Evolutionary conservation across 2,797 vertebrate species (phyloP), one percentile per base, ranked within the genome.

Genomic region (Sebastolobus altivelis): DNA sequence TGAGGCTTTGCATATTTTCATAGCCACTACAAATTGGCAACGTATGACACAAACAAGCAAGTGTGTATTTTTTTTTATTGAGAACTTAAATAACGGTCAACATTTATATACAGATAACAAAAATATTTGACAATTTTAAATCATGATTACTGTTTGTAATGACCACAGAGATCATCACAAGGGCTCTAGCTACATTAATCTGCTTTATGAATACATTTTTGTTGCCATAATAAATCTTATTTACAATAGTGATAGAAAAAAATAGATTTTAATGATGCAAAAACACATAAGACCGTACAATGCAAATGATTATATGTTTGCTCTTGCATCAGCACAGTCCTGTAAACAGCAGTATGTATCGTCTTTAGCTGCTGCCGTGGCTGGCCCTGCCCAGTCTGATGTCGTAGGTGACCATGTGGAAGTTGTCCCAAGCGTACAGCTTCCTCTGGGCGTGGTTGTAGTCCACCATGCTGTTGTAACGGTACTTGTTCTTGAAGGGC

Each of bases 361-460:
- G 38, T 49, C 54, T 78, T 69, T 72, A 93, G 62, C 89, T 76
- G 74, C 77, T 86, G 46, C 65, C 43, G 0, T 55, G 60, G 73
- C 61, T 81, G 29, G 33, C 29, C 35, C 85, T 89, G 63, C 96
- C 95, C 67, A 98, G 96, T 82, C 91, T 96, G 71, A 98, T 13
- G 5, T 97, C 96, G 33, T 99, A 99, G 87, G 96, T 95, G 78
- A 98, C 96, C 96, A 99, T 97, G 92, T 98, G 96, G 94, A 96
- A 97, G 92, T 97, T 99, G 94, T 98, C 98, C 98, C 98, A 99
- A 55, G 97, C 95, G 0, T 95, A 97, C 74, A 99, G 95, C 95
- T 95, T 97, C 92, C 89, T 97, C 93, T 97, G 96, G 4, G 85
- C 83, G 0, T 97, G 96, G 94, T 98, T 99, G 91, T 99, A 99